Evolutionary conservation across 2,113 vertebrate species (phyloP).

Genomic region (Etheostoma cragini): DNA sequence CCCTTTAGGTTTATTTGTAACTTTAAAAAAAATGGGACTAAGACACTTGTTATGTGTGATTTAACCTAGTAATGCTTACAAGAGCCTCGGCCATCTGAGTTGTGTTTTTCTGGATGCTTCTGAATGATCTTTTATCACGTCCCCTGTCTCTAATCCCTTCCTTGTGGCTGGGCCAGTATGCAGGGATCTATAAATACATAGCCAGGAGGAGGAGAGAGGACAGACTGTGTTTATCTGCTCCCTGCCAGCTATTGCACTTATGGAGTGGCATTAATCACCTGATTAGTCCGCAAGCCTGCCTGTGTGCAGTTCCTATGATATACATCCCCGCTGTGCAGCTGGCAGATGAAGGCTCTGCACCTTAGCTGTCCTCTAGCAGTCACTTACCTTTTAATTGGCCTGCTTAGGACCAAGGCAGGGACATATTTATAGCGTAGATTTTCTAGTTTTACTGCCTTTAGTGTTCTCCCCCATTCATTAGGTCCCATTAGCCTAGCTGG

Average conservation of each 20-base stretch:
- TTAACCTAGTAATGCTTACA: slow-evolving; percentile 11
- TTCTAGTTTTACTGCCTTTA: slow-evolving; percentile 29
- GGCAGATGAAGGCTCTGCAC: slow-evolving; percentile 54
- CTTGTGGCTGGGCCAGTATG: slow-evolving; percentile 56
- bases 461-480: slow-evolving; percentile 28
- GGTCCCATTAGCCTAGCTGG: slow-evolving; percentile 45
- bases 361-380: slow-evolving; percentile 44
- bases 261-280: slow-evolving; percentile 81
- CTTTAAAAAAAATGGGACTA: background rate
- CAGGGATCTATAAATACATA: slow-evolving; percentile 75
- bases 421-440: slow-evolving; percentile 46
- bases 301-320: slow-evolving; percentile 66
- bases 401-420: slow-evolving; percentile 28
- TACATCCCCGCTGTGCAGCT: slow-evolving; percentile 61
- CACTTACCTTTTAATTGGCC: slow-evolving; percentile 66
- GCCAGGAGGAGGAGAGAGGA: slow-evolving; percentile 60
- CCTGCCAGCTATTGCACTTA: slow-evolving; percentile 76
- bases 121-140: slow-evolving; percentile 74
- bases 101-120: slow-evolving; percentile 47
- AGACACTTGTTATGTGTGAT: slow-evolving; percentile 13
- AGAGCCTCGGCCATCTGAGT: slow-evolving; percentile 10
- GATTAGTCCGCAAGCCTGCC: slow-evolving; percentile 72
- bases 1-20: background rate
- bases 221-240: slow-evolving; percentile 80
- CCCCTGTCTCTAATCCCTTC: slow-evolving; percentile 70